A percentile compares a stretch with the other conserved stretches of the same genome.
Conservation (phyloP, 2,888 invertebrate genomes). For the Latrodectus hesperus region DNA sequence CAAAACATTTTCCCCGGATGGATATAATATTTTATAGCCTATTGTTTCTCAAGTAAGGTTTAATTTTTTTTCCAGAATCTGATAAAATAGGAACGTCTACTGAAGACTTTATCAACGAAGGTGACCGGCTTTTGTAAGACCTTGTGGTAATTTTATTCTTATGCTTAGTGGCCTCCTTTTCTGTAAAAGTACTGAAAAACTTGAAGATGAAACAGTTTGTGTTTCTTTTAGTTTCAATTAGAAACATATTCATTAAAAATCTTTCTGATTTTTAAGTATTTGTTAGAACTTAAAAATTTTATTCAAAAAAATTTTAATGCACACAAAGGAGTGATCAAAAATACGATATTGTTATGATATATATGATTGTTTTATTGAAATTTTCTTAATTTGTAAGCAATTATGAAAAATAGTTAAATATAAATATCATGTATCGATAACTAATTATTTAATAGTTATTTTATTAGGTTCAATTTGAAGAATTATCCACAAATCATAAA, state of each 20-base stretch:
- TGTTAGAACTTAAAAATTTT: too few relatives aligned
- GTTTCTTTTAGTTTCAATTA: neutral
- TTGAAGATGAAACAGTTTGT: neutral
- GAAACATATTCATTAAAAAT: neutral
- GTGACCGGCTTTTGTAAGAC: neutral
- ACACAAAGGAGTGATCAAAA: too few relatives aligned
- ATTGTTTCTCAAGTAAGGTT: constrained; percentile 25
- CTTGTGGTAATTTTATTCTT: too few relatives aligned
- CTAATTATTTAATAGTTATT: too few relatives aligned
- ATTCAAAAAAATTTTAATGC: too few relatives aligned
- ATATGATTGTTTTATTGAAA: too few relatives aligned
- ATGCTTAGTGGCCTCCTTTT: neutral
- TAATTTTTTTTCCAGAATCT: constrained; percentile 16
- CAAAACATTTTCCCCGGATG: constrained; percentile 33
- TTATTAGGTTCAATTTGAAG: too few relatives aligned
- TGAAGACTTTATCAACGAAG: constrained; percentile 5
- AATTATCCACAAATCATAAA: too few relatives aligned
- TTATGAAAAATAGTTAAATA: too few relatives aligned
- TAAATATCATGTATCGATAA: too few relatives aligned
- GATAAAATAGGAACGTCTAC: constrained; percentile 17
- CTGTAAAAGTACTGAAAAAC: neutral
- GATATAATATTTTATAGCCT: constrained; percentile 32
- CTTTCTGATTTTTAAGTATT: neutral
- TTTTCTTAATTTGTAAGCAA: too few relatives aligned
- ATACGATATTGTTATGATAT: too few relatives aligned